Percentiles rank a stretch among this genome's conserved stretches.
These are phyloP conservation scores for Dromaius novaehollandiae DNA, from an alignment of 2,113 vertebrate genomes.

Conservation along the genomic window DNA sequence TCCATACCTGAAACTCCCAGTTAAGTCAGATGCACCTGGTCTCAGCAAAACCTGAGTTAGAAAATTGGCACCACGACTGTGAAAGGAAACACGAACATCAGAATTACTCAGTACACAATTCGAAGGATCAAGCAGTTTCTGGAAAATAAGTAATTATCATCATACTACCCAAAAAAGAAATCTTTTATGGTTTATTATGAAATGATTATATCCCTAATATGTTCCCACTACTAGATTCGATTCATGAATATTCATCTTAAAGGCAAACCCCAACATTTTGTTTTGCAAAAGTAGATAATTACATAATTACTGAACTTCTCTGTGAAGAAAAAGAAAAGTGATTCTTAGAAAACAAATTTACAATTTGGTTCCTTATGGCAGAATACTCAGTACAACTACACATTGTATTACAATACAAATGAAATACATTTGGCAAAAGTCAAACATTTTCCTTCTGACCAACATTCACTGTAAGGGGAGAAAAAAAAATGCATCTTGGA, in stretches of 20 bases:
- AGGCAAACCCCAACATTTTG: neutral
- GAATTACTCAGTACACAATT: neutral
- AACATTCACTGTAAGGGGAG: neutral
- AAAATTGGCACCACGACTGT: slow-evolving; percentile 95
- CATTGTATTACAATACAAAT: neutral
- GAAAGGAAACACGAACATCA: slow-evolving; percentile 26
- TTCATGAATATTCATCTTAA: neutral
- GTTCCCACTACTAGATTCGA: neutral
- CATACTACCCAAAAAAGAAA: neutral
- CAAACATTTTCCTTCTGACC: neutral
- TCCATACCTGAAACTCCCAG: slow-evolving; percentile 94
- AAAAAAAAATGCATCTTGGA: neutral
- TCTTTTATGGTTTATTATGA: neutral
- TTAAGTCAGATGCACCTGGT: slow-evolving; percentile 94
- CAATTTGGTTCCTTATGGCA: neutral
- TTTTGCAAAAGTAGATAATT: neutral
- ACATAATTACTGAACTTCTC: neutral
- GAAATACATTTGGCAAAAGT: neutral
- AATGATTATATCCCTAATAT: neutral
- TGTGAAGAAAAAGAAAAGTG: neutral
- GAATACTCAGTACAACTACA: neutral
- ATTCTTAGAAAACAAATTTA: neutral
- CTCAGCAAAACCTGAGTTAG: slow-evolving; percentile 92
- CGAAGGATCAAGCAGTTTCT: neutral
- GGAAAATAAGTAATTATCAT: neutral